Base-by-base conservation (phyloP, 2,113 vertebrate genomes). In the Sorex fumeus region DNA sequence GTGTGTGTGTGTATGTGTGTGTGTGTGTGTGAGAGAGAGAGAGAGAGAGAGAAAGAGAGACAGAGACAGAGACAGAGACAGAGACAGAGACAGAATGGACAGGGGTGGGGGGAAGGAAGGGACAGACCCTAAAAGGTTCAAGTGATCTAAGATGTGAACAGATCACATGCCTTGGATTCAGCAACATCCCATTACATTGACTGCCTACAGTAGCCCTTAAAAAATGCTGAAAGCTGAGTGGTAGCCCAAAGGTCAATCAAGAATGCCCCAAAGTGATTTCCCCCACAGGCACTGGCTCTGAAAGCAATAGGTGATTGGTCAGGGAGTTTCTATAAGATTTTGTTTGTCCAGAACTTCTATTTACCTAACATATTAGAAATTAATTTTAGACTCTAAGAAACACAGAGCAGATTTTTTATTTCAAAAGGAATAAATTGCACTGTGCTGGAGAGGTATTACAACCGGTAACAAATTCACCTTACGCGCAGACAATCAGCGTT, bases 191-290 rank as follows among this genome's bases (percentile, higher is more conserved):
- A 66, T 32, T 53, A n/a, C 3, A 21, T 28, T 2, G 47, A 50
- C 47, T 50, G 47, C 47, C 71, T 30, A 11, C 7, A 64, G 82
- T 21, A 70, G 10, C 47, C 60, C 62, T 50, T 12, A 47, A 1
- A 60, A 91, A 60, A 32, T 28, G 16, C 71, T 80, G n/a, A 75
- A 8, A n/a, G 23, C 21, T 0, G 15, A 8, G 23, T 10, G 47
- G 47, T 10, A 43, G 23, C 36, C 53, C 69, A 47, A 36, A 66
- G 47, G n/a, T 69, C 32, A 30, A 11, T 23, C 10, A 32, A 28
- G n/a, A 16, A 60, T 66, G 53, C 76, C 45, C 7, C 0, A 3
- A 1, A 0, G 2, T 71, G 64, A 36, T n/a, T n/a, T 6, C 19
- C 66, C 47, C 47, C 13, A 30, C 34, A 64, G 62, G 74, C 34